Evolutionary conservation across 2,888 invertebrate genomes (phyloP).

Genomic region (Magallana nippona): DNA sequence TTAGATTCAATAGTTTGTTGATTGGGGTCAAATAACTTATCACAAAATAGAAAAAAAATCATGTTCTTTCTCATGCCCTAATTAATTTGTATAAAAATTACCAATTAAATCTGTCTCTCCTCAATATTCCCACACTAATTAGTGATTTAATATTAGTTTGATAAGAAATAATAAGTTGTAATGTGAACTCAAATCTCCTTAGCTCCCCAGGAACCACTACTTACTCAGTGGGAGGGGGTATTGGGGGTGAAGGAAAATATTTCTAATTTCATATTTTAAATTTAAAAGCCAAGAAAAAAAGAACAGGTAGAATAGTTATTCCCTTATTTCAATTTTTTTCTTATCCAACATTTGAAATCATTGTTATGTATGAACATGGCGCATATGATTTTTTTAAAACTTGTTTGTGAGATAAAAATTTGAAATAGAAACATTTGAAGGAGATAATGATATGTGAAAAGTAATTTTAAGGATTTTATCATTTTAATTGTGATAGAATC

Average conservation of each 20-base stretch:
- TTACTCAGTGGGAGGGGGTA: neutral
- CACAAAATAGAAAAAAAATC: neutral
- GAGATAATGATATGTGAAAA: too few relatives aligned
- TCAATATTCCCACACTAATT: neutral
- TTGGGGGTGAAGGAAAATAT: neutral
- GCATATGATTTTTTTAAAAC: too few relatives aligned
- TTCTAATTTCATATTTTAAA: neutral
- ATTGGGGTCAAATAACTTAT: too few relatives aligned
- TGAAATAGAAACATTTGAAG: too few relatives aligned
- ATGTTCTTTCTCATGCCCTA: neutral
- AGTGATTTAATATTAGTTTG: neutral
- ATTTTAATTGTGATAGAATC: too few relatives aligned
- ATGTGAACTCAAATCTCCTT: neutral
- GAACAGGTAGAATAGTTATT: neutral
- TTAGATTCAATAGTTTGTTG: too few relatives aligned
- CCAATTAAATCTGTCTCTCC: constrained; percentile 11
- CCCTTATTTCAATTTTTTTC: neutral
- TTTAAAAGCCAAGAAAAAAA: neutral
- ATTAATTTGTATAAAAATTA: neutral
- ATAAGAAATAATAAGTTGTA: neutral
- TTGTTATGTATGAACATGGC: too few relatives aligned
- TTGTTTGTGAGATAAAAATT: too few relatives aligned
- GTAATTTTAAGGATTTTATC: too few relatives aligned
- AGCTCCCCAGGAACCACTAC: neutral
- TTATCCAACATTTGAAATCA: neutral